Conservation (phyloP, 2,888 invertebrate species). For the Cinara cedri region DNA sequence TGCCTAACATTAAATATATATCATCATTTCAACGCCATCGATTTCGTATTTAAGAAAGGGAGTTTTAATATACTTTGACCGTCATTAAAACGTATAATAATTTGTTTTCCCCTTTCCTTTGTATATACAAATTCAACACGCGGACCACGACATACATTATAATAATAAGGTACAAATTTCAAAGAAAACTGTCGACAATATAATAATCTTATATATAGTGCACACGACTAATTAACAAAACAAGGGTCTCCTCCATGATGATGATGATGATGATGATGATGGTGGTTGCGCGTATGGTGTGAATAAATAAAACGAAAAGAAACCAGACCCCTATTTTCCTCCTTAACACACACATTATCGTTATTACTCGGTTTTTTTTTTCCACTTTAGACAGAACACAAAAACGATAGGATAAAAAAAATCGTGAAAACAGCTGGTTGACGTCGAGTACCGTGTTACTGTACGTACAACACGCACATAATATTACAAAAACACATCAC, state of each 20-base stretch:
- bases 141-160: too few species aligned
- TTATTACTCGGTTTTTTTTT: conserved; percentile 17
- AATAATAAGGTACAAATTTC: too few species aligned
- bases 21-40: too few species aligned
- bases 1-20: too few species aligned
- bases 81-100: too few species aligned
- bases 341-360: background rate
- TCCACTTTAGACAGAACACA: background rate
- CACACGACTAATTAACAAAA: conserved; percentile 39
- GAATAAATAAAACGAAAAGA: conserved; percentile 2
- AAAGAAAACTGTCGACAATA: background rate
- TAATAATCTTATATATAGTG: background rate
- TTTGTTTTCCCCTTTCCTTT: background rate
- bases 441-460: background rate
- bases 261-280: too few species aligned
- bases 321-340: conserved; percentile 28
- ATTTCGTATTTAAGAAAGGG: too few species aligned
- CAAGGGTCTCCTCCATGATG: background rate
- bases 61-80: background rate
- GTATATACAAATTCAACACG: background rate
- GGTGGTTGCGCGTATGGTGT: background rate
- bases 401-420: background rate
- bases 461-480: background rate
- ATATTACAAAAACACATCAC: background rate
- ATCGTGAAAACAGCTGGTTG: conserved; percentile 44